phyloP scores from a whole-genome alignment of 2,797 vertebrate genomes.

The Myripristis murdjan region DNA sequence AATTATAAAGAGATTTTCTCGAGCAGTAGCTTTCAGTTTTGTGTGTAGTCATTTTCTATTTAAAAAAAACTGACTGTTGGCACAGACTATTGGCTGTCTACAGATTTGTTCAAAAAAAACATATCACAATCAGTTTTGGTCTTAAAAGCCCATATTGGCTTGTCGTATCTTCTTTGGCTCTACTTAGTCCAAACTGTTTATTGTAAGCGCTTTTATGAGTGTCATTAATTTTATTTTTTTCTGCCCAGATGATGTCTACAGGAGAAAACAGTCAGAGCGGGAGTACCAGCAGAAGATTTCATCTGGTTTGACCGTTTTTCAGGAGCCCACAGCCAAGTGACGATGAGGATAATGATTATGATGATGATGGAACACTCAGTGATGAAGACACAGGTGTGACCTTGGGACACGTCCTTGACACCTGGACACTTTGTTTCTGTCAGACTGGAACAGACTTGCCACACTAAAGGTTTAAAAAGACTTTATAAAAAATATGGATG shows the following conservation, averaged over 20 bases:
- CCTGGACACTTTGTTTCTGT: constrained; percentile 38
- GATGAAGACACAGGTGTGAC: constrained; percentile 30
- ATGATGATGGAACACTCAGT: constrained; percentile 15
- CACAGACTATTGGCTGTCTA: too few species aligned
- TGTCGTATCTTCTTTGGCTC: too few species aligned
- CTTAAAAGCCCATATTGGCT: too few species aligned
- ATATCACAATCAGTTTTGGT: too few species aligned
- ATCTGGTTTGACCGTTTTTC: constrained; percentile 70
- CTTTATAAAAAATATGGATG: constrained; percentile 4
- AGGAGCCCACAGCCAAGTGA: constrained; percentile 78
- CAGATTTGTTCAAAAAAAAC: too few species aligned
- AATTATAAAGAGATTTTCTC: too few species aligned
- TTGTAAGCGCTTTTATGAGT: background rate
- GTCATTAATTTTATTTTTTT: constrained; percentile 32
- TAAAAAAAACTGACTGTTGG: too few species aligned
- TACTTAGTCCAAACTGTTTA: background rate
- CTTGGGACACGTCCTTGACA: constrained; percentile 34
- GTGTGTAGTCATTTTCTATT: too few species aligned
- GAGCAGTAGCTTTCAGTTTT: too few species aligned
- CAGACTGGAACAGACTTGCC: constrained; percentile 11
- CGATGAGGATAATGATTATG: background rate
- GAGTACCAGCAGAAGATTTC: constrained; percentile 86
- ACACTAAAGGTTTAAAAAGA: background rate
- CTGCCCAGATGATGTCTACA: constrained; percentile 95
- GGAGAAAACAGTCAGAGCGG: constrained; percentile 93